Conservation (phyloP, 2,888 invertebrate species). For the Lissocephala sabroskyi region DNA sequence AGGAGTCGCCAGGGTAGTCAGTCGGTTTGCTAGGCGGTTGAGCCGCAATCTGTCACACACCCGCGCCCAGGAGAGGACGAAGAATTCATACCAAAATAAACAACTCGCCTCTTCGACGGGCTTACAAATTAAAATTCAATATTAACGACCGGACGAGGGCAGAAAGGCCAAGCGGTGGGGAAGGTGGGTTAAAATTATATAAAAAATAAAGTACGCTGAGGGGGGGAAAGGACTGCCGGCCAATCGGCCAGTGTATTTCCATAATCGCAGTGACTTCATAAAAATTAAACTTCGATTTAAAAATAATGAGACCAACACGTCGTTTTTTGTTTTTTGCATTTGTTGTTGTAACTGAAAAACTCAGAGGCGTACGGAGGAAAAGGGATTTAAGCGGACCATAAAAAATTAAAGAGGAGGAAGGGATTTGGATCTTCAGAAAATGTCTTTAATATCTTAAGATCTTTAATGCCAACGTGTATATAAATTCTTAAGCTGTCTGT, state of each 20-base stretch:
- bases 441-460: too few relatives aligned
- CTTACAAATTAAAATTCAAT: slow-evolving; percentile 68
- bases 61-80: slow-evolving; percentile 6
- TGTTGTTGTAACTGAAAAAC: too few relatives aligned
- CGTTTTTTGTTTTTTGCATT: slow-evolving; percentile 27
- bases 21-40: slow-evolving; percentile 1
- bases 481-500: too few relatives aligned
- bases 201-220: slow-evolving; percentile 40
- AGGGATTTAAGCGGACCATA: too few relatives aligned
- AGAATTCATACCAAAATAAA: not conserved
- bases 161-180: not conserved
- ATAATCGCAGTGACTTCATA: slow-evolving; percentile 68
- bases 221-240: slow-evolving; percentile 8
- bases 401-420: too few relatives aligned
- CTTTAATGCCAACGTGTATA: too few relatives aligned
- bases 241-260: slow-evolving; percentile 48
- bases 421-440: too few relatives aligned
- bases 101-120: slow-evolving; percentile 32
- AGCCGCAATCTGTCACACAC: slow-evolving; percentile 49
- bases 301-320: slow-evolving; percentile 58
- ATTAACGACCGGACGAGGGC: slow-evolving; percentile 49
- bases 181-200: not conserved
- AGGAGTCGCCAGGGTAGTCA: not conserved
- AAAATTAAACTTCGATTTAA: slow-evolving; percentile 69
- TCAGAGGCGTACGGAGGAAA: too few relatives aligned